Evolutionary conservation across 1,140 invertebrate genomes (phyloP), one percentile per base, ranked within the genome.

Genomic region (Tetramorium parvispinum): DNA sequence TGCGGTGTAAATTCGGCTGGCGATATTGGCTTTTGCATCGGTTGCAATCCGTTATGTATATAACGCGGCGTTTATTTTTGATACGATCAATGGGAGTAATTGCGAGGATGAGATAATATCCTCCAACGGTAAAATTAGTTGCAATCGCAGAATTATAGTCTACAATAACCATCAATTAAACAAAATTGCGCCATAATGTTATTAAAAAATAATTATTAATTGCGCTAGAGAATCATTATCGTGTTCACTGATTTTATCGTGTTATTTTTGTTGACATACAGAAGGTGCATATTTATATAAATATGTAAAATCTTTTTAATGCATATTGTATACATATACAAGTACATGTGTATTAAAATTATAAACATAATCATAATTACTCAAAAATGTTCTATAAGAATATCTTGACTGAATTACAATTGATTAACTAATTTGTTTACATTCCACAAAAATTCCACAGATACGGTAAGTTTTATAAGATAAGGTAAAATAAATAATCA

Each of bases 41-140:
- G n/a, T 37, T 61, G 71, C 68, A 13, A 40, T 40, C n/a, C n/a
- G 37, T 78, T 73, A 37, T 7, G 53, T 46, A 46, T 66, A 49
- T 68, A 49, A 83, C 8, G 1, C 27, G 37, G 16, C 49, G 55
- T 83, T 83, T 83, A 83, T 83, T 83, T 82, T 71, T 75, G 24
- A 49, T 21, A 57, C 79, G 51, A n/a, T 83, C 40, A 37, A 83
- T 75, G 51, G 46, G 37, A 78, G 37, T 73, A 46, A 85, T 78
- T 18, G 57, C 71, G 32, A 51, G 18, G 3, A n/a, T 6, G 37
- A 16, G 43, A 13, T 55, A 68, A 77, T 77, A 53, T 46, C 13
- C 11, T 55, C 6, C 78, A 16, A 18, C 7, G 37, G 16, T 59
- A 49, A 75, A 61, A 75, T 61, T 37, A 75, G 7, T 16, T 6